phyloP scores from a whole-genome alignment of 2,888 invertebrate species.

The Stenolophus ochropezus region DNA sequence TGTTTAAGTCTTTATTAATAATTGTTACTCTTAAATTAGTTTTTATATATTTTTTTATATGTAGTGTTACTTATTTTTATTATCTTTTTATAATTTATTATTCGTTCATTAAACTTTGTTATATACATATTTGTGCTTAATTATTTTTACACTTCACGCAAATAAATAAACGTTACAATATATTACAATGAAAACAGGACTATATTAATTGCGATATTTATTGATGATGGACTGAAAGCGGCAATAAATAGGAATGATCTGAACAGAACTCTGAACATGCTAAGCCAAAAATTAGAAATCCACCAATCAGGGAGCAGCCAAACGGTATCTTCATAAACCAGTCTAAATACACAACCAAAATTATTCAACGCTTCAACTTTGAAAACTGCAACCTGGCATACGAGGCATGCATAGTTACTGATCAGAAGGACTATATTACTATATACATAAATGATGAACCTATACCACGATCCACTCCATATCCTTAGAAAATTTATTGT shows the following conservation, averaged over 20 bases:
- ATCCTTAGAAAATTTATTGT: constrained; percentile 55
- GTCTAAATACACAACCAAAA: constrained; percentile 62
- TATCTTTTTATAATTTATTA: no score
- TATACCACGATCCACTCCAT: background rate
- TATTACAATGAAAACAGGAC: constrained; percentile 63
- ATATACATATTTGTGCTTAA: no score
- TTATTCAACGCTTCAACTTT: constrained; percentile 62
- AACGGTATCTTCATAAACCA: constrained; percentile 64
- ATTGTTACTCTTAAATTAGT: no score
- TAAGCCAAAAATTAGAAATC: constrained; percentile 62
- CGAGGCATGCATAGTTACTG: no score
- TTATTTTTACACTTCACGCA: no score
- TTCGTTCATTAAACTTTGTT: no score
- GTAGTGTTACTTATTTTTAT: no score
- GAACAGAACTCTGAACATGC: constrained; percentile 51
- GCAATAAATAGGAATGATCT: constrained; percentile 60
- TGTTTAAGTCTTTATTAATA: no score
- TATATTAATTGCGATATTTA: constrained; percentile 61
- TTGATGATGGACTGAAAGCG: constrained; percentile 64
- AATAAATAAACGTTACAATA: no score
- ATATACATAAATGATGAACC: constrained; percentile 63
- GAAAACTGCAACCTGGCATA: no score
- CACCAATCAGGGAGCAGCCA: background rate
- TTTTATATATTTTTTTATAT: no score
- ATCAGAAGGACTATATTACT: constrained; percentile 61